These are phyloP conservation scores for Andrena marginata DNA, from an alignment of 2,888 invertebrate species.

Conservation along the genomic window DNA sequence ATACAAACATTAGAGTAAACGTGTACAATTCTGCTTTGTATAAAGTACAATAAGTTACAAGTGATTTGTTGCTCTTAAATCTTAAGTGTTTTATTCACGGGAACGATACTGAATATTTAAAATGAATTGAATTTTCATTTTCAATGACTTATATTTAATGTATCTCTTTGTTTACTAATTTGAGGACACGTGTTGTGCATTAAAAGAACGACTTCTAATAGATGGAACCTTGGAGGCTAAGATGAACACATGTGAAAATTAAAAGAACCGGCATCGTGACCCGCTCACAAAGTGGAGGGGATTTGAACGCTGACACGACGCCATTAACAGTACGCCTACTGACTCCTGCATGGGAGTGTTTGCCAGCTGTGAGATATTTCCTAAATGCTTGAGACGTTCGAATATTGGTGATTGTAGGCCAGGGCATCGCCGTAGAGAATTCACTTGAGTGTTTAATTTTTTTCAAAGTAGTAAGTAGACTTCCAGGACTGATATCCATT, in stretches of 20 bases:
- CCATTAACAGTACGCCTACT: slow-evolving; percentile 60
- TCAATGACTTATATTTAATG: neutral
- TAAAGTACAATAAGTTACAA: too few relatives aligned
- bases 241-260: neutral
- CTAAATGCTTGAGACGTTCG: slow-evolving; percentile 46
- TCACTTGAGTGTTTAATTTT: neutral
- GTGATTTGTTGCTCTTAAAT: too few relatives aligned
- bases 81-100: too few relatives aligned
- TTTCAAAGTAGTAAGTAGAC: slow-evolving; percentile 30
- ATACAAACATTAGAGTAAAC: too few relatives aligned
- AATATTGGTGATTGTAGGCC: slow-evolving; percentile 39
- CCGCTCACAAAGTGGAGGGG: slow-evolving; percentile 56
- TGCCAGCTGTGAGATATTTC: slow-evolving; percentile 16
- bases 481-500: neutral
- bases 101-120: too few relatives aligned
- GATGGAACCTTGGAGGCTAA: neutral
- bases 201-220: neutral
- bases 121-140: too few relatives aligned
- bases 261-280: slow-evolving; percentile 35
- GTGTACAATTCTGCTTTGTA: too few relatives aligned
- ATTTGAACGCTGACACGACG: slow-evolving; percentile 37
- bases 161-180: neutral
- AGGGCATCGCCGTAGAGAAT: neutral
- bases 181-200: neutral
- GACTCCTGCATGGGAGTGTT: slow-evolving; percentile 50